Evolutionary conservation across 1,140 invertebrate genomes (phyloP).

Genomic region (Heliconius hermathena): DNA sequence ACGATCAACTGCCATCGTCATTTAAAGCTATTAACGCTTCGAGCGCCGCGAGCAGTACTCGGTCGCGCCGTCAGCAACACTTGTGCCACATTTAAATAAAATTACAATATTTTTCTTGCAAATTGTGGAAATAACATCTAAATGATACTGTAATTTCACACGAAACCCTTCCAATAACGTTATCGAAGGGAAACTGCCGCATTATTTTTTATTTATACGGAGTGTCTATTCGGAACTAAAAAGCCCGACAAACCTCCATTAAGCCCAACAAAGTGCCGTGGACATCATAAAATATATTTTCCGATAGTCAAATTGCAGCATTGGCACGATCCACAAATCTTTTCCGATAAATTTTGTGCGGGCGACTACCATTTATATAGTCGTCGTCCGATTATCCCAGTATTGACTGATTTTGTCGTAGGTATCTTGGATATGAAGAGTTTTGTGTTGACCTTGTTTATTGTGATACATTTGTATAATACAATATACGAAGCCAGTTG

Average conservation of each 20-base stretch:
- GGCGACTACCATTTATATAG: conserved; percentile 49
- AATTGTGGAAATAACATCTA: conserved; percentile 38
- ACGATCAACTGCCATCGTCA: conserved; percentile 52
- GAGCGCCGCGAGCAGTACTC: conserved; percentile 42
- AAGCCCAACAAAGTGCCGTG: conserved; percentile 66
- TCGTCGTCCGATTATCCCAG: conserved; percentile 51
- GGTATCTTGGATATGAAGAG: background rate
- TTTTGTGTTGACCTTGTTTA: background rate
- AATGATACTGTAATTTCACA: conserved; percentile 31
- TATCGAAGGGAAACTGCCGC: background rate
- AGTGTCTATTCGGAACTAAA: conserved; percentile 1
- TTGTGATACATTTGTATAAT: background rate
- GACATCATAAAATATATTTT: conserved; percentile 78
- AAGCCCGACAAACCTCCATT: conserved; percentile 55
- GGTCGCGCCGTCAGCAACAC: conserved; percentile 29
- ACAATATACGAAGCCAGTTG: no score
- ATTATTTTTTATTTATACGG: conserved; percentile 3
- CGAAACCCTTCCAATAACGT: conserved; percentile 16
- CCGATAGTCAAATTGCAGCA: conserved; percentile 77
- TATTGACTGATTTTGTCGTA: conserved; percentile 27
- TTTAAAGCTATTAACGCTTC: conserved; percentile 52
- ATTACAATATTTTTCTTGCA: conserved; percentile 40
- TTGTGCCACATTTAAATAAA: conserved; percentile 38
- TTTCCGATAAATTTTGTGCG: conserved; percentile 70
- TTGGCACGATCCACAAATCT: conserved; percentile 69